A percentile compares a stretch with the other conserved stretches of the same genome.
Conservation (phyloP, 2,113 vertebrate genomes). For the Phrynocephalus versicolor region DNA sequence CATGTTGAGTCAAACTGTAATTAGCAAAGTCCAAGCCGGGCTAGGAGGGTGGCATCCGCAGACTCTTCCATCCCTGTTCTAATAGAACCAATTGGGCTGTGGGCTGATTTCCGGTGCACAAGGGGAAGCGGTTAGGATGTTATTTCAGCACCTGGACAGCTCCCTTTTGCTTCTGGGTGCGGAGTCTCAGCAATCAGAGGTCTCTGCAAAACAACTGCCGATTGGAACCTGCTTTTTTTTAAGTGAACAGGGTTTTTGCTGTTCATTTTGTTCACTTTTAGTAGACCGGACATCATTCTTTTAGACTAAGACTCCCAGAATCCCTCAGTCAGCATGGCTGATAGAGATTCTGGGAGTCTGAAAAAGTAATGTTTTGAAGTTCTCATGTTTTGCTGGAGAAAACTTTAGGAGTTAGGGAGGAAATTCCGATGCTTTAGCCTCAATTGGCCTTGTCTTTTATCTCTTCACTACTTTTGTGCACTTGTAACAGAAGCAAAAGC, state of each 20-base stretch:
- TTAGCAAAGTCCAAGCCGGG: not conserved
- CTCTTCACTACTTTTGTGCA: not conserved
- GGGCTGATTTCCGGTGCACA: not conserved
- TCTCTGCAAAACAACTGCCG: not conserved
- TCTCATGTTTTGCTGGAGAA: too few species aligned
- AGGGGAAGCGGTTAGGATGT: not conserved
- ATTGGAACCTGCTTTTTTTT: not conserved
- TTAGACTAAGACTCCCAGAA: too few species aligned
- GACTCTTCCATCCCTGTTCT: not conserved
- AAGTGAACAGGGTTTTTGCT: not conserved
- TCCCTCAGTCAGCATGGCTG: too few species aligned
- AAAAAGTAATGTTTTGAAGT: too few species aligned
- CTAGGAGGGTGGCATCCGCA: not conserved
- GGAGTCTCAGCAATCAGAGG: not conserved
- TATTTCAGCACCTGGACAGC: constrained; percentile 33
- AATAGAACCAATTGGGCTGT: not conserved
- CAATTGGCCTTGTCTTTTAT: not conserved
- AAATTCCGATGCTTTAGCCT: not conserved
- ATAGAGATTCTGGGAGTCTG: too few species aligned
- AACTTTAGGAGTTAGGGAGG: not conserved
- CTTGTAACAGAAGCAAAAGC: too few species aligned
- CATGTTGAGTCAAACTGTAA: not conserved
- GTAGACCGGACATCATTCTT: too few species aligned
- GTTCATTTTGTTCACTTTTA: too few species aligned
- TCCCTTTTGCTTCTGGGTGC: not conserved